Base-by-base conservation (phyloP, 1,140 invertebrate genomes). In the Ruditapes philippinarum region DNA sequence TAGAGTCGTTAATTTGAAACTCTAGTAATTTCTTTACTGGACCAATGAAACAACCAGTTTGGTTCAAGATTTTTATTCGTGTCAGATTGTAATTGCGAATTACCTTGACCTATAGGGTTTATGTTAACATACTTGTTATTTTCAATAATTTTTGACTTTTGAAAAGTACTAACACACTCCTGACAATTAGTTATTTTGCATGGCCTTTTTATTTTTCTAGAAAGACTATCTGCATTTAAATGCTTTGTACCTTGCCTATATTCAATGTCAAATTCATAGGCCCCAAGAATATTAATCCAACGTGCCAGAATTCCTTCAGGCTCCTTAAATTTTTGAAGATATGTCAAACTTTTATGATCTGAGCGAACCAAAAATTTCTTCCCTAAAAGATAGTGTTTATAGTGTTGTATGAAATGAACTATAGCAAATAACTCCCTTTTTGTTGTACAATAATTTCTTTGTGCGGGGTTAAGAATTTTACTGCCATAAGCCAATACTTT, bases 211-310 rank as follows among this genome's bases (percentile, higher is more conserved):
- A 73, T 51, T 54, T 79, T 60, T 17, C 88, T 31, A 9, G 88
- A 76, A 25, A 84, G 28, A 42, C 51, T 81, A 85, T 89, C 88
- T 7, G 81, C 68, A 76, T 84, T 89, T 22, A 28, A n/a, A 45
- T 89, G 88, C 38, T 89, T 70, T 14, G 68, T 76, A 28, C 81
- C 88, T 51, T 42, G 33, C 28, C 88, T 38, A 68, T 92, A 45
- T 31, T 78, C 57, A 38, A 91, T 89, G 0, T 79, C 36, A 88
- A 54, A 91, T 45, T 88, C 49, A 79, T 86, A 91, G 3, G 74
- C 31, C 17, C 78, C 42, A 19, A 89, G 38, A 36, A 91, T 78
- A 70, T 45, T 65, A 36, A 91, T 19, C 88, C 90, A 91, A 14
- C 83, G 33, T 28, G 88, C 88, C 7, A 90, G 28, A 22, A 89